phyloP scores from a whole-genome alignment of 2,113 vertebrate genomes.

The Phrynocephalus versicolor region DNA sequence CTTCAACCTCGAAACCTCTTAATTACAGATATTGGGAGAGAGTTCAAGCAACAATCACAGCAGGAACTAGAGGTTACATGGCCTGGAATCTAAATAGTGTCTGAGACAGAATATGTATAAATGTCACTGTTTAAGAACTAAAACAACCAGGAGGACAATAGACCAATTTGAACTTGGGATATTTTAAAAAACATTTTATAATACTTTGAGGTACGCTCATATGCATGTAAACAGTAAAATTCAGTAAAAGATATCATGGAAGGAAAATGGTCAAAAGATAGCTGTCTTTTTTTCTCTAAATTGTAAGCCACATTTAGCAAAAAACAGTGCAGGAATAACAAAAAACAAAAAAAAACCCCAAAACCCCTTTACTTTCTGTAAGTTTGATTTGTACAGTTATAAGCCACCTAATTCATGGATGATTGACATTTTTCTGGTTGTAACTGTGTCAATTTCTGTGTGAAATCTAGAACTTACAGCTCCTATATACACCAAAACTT shows the following conservation, averaged over 20 bases:
- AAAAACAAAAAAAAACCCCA: background rate
- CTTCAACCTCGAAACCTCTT: constrained; percentile 41
- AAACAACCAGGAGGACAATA: background rate
- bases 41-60: constrained; percentile 44
- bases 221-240: background rate
- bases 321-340: background rate
- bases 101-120: constrained; percentile 56
- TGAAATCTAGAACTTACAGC: too few relatives aligned
- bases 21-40: constrained; percentile 40
- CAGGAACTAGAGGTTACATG: constrained; percentile 40
- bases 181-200: too few relatives aligned
- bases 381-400: too few relatives aligned
- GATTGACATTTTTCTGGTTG: too few relatives aligned
- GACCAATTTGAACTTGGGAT: too few relatives aligned
- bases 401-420: too few relatives aligned
- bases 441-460: too few relatives aligned
- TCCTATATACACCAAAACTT: too few relatives aligned
- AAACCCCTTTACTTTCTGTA: too few relatives aligned
- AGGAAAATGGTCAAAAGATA: background rate
- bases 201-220: too few relatives aligned
- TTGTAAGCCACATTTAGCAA: background rate
- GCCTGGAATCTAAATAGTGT: constrained; percentile 37
- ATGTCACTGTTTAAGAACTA: constrained; percentile 43
- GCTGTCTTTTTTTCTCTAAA: background rate
- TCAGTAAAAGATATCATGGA: background rate